Evolutionary conservation across 2,797 vertebrate species (phyloP).

Genomic region (Parotocinclus haroldoi): DNA sequence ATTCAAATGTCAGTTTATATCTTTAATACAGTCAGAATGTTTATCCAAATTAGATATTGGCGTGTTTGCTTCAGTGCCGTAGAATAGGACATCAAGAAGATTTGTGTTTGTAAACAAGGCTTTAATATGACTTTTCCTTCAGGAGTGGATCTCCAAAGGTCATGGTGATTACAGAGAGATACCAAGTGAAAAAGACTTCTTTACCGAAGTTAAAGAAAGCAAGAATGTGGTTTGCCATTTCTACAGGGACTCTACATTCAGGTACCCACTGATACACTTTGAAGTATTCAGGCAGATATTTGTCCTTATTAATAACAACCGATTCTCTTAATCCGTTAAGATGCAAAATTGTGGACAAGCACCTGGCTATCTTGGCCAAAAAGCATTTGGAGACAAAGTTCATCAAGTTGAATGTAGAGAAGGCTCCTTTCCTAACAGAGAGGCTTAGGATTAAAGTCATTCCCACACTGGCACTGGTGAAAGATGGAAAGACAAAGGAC

Average conservation of each 20-base stretch:
- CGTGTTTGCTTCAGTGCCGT: too few relatives aligned
- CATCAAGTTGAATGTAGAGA: constrained; percentile 92
- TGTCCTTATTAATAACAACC: neutral
- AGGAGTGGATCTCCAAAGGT: constrained; percentile 97
- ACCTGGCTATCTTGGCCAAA: constrained; percentile 84
- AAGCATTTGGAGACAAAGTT: constrained; percentile 97
- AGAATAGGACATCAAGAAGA: too few relatives aligned
- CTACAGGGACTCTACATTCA: constrained; percentile 90
- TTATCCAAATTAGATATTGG: too few relatives aligned
- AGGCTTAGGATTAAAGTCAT: constrained; percentile 90
- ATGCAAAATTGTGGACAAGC: constrained; percentile 93
- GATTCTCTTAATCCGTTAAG: constrained; percentile 59
- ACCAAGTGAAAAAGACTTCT: constrained; percentile 93
- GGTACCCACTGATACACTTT: constrained; percentile 63
- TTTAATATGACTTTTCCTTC: constrained; percentile 17
- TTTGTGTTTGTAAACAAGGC: too few relatives aligned
- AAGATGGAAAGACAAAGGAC: constrained; percentile 94
- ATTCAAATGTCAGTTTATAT: too few relatives aligned
- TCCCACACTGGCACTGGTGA: constrained; percentile 87
- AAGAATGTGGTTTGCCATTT: constrained; percentile 98
- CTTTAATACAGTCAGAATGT: too few relatives aligned
- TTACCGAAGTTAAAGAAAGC: constrained; percentile 92
- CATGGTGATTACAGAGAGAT: constrained; percentile 95
- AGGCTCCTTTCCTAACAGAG: constrained; percentile 92
- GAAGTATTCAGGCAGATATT: neutral